Evolutionary conservation across 1,140 invertebrate species (phyloP).

Genomic region (Drosophila ironensis): DNA sequence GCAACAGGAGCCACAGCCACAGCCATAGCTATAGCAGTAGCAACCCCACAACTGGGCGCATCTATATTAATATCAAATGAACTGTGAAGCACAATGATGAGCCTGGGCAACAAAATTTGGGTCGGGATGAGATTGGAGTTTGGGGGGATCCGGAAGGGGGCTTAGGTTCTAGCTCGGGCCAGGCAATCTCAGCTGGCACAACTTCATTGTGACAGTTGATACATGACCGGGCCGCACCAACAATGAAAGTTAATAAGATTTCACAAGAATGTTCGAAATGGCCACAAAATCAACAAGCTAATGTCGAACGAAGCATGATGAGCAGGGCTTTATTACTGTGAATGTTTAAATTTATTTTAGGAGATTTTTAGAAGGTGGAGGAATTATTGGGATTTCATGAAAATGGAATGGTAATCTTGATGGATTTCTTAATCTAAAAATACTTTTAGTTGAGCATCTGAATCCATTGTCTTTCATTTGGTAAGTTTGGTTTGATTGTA

Average conservation of each 20-base stretch:
- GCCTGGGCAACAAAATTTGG: slow-evolving; percentile 35
- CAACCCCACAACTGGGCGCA: slow-evolving; percentile 39
- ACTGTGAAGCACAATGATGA: slow-evolving; percentile 67
- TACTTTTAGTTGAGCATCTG: too few species aligned
- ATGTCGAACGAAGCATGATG: slow-evolving; percentile 11
- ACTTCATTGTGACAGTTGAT: slow-evolving; percentile 38
- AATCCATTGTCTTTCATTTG: too few species aligned
- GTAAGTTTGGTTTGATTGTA: too few species aligned
- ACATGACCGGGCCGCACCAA: slow-evolving; percentile 30
- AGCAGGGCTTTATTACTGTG: background rate
- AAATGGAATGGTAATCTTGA: slow-evolving; percentile 3
- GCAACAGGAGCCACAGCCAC: slow-evolving; percentile 30
- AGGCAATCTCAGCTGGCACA: slow-evolving; percentile 1
- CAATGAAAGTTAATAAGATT: slow-evolving; percentile 54
- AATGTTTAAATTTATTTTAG: slow-evolving; percentile 13
- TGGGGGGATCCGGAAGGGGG: background rate
- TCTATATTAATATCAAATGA: slow-evolving; percentile 78
- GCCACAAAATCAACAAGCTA: slow-evolving; percentile 35
- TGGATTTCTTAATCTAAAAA: too few species aligned
- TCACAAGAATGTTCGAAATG: slow-evolving; percentile 35
- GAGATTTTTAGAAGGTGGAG: background rate
- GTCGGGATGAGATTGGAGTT: background rate
- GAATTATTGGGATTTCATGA: background rate
- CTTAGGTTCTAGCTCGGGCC: slow-evolving; percentile 25
- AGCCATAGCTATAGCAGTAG: background rate